Evolutionary conservation across 2,113 vertebrate genomes (phyloP).

Genomic region (Danionella cerebrum): DNA sequence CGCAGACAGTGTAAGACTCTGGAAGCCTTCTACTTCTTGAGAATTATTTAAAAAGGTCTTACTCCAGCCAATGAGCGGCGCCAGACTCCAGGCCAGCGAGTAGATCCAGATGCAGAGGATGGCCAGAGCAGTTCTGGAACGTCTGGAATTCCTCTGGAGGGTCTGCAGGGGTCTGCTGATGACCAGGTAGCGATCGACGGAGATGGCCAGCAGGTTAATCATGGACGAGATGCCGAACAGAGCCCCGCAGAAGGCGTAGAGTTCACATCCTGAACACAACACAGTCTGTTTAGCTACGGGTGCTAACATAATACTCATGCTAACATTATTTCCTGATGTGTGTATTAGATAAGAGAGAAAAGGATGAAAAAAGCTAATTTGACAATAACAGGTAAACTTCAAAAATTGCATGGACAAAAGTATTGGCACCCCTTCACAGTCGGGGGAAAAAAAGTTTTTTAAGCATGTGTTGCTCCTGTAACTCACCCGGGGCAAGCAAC

Average conservation of each 20-base stretch:
- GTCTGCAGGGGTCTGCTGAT: slow-evolving; percentile 83
- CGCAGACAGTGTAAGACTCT: no score
- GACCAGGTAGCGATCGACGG: slow-evolving; percentile 85
- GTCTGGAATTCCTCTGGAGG: slow-evolving; percentile 72
- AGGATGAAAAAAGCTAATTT: no score
- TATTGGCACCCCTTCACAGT: no score
- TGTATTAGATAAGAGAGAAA: no score
- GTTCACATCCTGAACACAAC: slow-evolving; percentile 72
- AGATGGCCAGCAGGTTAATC: slow-evolving; percentile 87
- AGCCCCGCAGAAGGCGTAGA: slow-evolving; percentile 91
- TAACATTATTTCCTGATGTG: no score
- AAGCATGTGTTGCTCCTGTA: no score
- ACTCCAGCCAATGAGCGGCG: slow-evolving; percentile 94
- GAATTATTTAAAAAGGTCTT: slow-evolving; percentile 51
- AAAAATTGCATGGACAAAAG: no score
- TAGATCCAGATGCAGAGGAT: slow-evolving; percentile 84
- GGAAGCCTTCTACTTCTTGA: no score
- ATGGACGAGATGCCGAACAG: slow-evolving; percentile 90
- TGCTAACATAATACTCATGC: no score
- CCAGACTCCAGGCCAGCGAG: slow-evolving; percentile 86
- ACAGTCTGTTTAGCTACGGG: not conserved
- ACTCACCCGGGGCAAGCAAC: no score
- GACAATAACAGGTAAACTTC: no score
- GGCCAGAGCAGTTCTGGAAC: slow-evolving; percentile 66
- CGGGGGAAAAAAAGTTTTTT: no score